A percentile compares a stretch with the other conserved stretches of the same genome.
These are phyloP conservation scores for Diphyllodes magnificus DNA, from an alignment of 2,113 vertebrate species.

Conservation along the genomic window DNA sequence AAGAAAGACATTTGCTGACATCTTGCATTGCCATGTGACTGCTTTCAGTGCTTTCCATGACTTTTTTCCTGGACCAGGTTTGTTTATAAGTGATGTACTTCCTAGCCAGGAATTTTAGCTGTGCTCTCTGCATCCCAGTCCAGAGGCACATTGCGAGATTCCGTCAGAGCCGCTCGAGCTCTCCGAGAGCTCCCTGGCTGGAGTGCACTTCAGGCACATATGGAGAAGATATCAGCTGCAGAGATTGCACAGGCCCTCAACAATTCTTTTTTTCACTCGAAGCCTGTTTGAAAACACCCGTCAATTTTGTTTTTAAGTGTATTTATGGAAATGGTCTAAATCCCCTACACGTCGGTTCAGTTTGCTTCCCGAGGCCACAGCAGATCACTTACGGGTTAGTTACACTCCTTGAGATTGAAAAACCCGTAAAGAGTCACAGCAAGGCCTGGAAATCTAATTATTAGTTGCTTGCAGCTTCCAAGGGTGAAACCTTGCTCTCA, in stretches of 20 bases:
- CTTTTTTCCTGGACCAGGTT: slow-evolving; percentile 64
- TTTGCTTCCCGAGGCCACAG: slow-evolving; percentile 20
- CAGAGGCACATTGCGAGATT: background rate
- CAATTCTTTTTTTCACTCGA: background rate
- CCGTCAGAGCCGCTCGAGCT: slow-evolving; percentile 23
- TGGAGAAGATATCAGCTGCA: slow-evolving; percentile 59
- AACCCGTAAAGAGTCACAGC: background rate
- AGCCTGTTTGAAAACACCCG: background rate
- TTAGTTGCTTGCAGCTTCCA: slow-evolving; percentile 38
- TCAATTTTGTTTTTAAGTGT: slow-evolving; percentile 23
- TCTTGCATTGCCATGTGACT: slow-evolving; percentile 29
- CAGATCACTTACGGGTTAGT: slow-evolving; percentile 14
- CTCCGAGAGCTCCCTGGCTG: slow-evolving; percentile 29
- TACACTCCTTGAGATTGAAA: slow-evolving; percentile 31
- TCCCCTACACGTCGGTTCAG: background rate
- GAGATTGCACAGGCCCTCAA: slow-evolving; percentile 10
- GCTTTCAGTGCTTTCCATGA: slow-evolving; percentile 58
- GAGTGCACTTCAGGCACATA: slow-evolving; percentile 6
- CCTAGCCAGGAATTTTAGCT: slow-evolving; percentile 64
- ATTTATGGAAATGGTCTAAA: slow-evolving; percentile 30
- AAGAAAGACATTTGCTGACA: slow-evolving; percentile 28
- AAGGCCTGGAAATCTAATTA: slow-evolving; percentile 57
- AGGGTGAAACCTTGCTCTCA: slow-evolving; percentile 58
- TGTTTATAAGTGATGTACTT: slow-evolving; percentile 64
- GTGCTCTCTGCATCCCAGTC: background rate